Conservation (phyloP, 2,888 invertebrate species). For the Mesorhabditis sp. region DNA sequence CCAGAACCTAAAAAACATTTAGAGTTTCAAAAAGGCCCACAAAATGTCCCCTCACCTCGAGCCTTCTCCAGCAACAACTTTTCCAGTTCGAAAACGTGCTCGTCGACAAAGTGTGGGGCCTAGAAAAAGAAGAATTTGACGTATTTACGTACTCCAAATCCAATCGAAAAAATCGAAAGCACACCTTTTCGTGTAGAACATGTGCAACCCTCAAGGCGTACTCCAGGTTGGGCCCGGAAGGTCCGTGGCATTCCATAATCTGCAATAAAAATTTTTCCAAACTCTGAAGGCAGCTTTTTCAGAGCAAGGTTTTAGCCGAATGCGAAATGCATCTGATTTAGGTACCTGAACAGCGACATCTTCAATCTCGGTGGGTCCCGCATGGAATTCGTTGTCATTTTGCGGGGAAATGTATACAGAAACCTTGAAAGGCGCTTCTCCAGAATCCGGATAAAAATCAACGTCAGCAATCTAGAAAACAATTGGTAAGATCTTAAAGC, state of each 20-base stretch:
- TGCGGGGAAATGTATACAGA: conserved; percentile 19
- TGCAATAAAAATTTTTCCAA: conserved; percentile 60
- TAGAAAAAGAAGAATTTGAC: conserved; percentile 6
- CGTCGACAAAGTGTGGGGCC: conserved; percentile 40
- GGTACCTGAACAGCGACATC: conserved; percentile 69
- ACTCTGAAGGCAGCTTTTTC: too few relatives aligned
- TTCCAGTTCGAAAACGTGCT: conserved; percentile 47
- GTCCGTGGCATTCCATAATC: conserved; percentile 72
- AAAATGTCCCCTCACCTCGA: neutral
- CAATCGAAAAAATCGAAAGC: too few relatives aligned
- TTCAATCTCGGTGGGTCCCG: conserved; percentile 74
- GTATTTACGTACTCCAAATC: too few relatives aligned
- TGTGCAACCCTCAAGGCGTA: conserved; percentile 70
- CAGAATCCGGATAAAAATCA: conserved; percentile 8
- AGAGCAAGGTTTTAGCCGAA: too few relatives aligned
- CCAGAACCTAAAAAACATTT: neutral
- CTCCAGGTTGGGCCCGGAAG: conserved; percentile 85
- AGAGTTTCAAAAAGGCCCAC: too few relatives aligned
- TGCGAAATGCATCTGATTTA: too few relatives aligned
- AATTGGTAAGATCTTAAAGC: neutral
- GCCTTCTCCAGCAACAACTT: conserved; percentile 13
- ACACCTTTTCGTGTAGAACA: conserved; percentile 25
- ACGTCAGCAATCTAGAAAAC: neutral
- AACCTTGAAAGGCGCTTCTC: conserved; percentile 37
- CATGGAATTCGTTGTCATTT: conserved; percentile 71